A percentile compares a stretch with the other conserved stretches of the same genome.
These are phyloP conservation scores for Lysiphlebus fabarum DNA, from an alignment of 1,140 invertebrate genomes.

Conservation along the genomic window DNA sequence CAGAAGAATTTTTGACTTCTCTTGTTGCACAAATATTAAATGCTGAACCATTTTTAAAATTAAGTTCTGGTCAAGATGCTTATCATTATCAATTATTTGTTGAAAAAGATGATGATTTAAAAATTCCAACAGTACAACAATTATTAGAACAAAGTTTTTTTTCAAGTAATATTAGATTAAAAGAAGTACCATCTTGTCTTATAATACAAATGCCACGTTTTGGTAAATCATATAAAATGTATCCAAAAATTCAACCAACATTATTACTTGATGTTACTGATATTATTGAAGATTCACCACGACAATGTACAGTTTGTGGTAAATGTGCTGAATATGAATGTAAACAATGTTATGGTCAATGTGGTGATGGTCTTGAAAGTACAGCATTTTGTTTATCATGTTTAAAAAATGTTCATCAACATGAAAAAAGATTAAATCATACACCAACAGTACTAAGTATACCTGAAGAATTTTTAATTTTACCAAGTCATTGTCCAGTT, in stretches of 20 bases:
- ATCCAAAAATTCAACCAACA: slow-evolving; percentile 88
- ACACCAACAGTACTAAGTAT: slow-evolving; percentile 65
- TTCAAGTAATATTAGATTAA: slow-evolving; percentile 87
- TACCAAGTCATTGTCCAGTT: slow-evolving; percentile 71
- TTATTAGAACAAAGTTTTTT: slow-evolving; percentile 93
- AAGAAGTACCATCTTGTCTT: slow-evolving; percentile 86
- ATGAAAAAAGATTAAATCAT: slow-evolving; percentile 69
- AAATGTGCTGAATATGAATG: slow-evolving; percentile 86
- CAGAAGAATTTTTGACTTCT: slow-evolving; percentile 94
- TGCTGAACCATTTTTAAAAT: slow-evolving; percentile 84
- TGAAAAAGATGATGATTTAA: slow-evolving; percentile 86
- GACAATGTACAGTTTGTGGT: slow-evolving; percentile 90
- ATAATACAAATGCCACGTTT: slow-evolving; percentile 98
- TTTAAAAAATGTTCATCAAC: slow-evolving; percentile 67
- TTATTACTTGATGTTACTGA: slow-evolving; percentile 93
- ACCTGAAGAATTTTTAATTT: slow-evolving; percentile 70
- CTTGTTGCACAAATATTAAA: slow-evolving; percentile 84
- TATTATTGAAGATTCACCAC: slow-evolving; percentile 88
- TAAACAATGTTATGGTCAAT: slow-evolving; percentile 79
- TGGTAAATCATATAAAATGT: slow-evolving; percentile 96
- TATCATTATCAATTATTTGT: slow-evolving; percentile 95
- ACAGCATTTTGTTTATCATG: slow-evolving; percentile 80
- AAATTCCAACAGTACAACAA: slow-evolving; percentile 86
- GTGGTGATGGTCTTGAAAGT: slow-evolving; percentile 68
- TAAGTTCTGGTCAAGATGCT: slow-evolving; percentile 86